Evolutionary conservation across 53 echinoderm and acorn worm species (phyloP).

Genomic region (Luidia sarsii): DNA sequence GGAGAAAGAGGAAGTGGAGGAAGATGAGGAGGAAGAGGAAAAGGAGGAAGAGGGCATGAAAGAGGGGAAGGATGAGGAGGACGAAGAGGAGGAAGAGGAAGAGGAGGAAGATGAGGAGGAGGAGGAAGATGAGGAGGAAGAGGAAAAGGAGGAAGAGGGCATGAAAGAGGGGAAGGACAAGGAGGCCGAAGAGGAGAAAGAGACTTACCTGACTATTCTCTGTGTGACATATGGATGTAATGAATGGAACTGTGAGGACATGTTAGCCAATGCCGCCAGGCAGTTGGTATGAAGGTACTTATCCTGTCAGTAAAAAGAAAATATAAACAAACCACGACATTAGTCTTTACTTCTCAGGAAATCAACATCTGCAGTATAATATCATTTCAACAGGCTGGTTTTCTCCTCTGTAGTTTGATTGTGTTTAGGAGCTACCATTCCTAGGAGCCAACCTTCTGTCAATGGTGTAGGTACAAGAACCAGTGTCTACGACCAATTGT

Average conservation of each 20-base stretch:
- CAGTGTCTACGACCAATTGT: no score
- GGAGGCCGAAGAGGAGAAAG: not conserved
- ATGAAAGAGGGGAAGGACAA: not conserved
- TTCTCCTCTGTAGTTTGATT: no score
- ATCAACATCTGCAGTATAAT: no score
- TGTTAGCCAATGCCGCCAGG: conserved; percentile 97
- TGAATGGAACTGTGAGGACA: conserved; percentile 98
- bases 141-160: not conserved
- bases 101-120: not conserved
- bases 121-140: not conserved
- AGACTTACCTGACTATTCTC: conserved; percentile 94
- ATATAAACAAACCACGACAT: not conserved
- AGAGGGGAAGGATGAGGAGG: no score
- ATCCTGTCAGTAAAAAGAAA: conserved; percentile 57
- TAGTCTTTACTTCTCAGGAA: not conserved
- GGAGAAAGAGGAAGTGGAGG: not conserved
- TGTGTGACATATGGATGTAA: conserved; percentile 98
- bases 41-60: not conserved
- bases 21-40: not conserved
- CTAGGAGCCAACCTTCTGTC: no score
- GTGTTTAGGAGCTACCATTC: no score
- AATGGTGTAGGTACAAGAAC: no score
- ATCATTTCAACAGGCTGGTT: not conserved
- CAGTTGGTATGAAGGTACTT: conserved; percentile 99
- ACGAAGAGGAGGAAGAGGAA: not conserved